Conservation (phyloP, 2,113 vertebrate species). For the Centropus bengalensis region DNA sequence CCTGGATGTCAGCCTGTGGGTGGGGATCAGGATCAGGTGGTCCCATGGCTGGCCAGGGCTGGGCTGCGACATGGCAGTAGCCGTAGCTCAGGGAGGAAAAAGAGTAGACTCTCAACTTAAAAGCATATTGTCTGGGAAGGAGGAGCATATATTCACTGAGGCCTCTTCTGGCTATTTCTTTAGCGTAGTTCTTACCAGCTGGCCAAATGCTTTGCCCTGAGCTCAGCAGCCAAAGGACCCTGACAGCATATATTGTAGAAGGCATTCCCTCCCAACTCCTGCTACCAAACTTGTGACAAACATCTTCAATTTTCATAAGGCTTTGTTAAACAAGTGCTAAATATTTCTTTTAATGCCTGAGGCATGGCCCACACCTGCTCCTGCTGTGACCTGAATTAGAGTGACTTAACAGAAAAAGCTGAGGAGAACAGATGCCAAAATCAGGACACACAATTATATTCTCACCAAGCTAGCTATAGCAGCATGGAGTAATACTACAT, state of each 20-base stretch:
- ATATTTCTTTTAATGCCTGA: not conserved
- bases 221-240: not conserved
- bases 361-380: not conserved
- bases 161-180: not conserved
- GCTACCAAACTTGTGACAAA: not conserved
- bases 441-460: constrained; percentile 19
- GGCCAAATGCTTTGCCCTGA: not conserved
- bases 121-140: not conserved
- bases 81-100: rapidly evolving
- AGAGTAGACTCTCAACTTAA: not conserved
- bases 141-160: not conserved
- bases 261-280: not conserved
- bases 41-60: not conserved
- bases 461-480: not conserved
- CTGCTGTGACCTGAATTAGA: not conserved
- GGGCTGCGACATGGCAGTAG: not conserved
- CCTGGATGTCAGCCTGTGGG: rapidly evolving
- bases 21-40: no score
- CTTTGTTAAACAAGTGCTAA: not conserved
- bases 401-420: not conserved
- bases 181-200: not conserved
- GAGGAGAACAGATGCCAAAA: constrained; percentile 35
- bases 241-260: not conserved
- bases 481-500: not conserved
- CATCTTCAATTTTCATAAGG: not conserved